Percentiles rank a stretch among this genome's conserved stretches.
Conservation (phyloP, 2,888 invertebrate species). For the Pyrochroa serraticornis region DNA sequence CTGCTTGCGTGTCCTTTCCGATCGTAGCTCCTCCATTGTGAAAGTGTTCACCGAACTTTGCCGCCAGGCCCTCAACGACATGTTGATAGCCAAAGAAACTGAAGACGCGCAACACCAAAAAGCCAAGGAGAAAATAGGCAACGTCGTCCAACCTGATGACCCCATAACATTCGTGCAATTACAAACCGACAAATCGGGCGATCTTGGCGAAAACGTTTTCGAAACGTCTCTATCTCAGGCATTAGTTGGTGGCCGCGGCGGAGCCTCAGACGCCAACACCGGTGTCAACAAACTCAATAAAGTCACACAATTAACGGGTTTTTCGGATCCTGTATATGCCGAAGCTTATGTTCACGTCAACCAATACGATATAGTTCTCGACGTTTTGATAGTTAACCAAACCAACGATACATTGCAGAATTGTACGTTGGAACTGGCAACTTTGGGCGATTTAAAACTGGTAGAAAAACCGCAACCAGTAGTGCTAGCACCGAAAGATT, state of each 20-base stretch:
- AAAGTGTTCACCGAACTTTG: constrained; percentile 76
- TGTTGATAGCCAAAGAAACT: constrained; percentile 80
- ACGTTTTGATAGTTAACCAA: constrained; percentile 98
- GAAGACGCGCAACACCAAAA: constrained; percentile 68
- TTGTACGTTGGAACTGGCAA: constrained; percentile 96
- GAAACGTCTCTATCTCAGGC: constrained; percentile 92
- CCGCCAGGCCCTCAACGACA: constrained; percentile 78
- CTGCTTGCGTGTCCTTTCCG: constrained; percentile 77
- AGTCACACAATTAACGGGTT: constrained; percentile 95
- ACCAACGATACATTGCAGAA: constrained; percentile 98
- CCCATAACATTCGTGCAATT: constrained; percentile 84
- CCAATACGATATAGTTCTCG: constrained; percentile 97
- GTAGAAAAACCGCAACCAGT: constrained; percentile 97
- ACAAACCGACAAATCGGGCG: constrained; percentile 62
- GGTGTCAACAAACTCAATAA: constrained; percentile 70
- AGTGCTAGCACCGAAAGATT: constrained; percentile 95
- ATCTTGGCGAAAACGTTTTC: constrained; percentile 80
- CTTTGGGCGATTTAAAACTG: constrained; percentile 94
- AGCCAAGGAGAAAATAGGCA: constrained; percentile 72
- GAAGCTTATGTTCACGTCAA: constrained; percentile 99
- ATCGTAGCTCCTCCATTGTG: constrained; percentile 70
- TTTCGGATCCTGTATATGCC: constrained; percentile 99
- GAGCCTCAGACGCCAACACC: constrained; percentile 60
- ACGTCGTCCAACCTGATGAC: constrained; percentile 82
- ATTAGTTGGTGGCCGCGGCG: constrained; percentile 68